Evolutionary conservation across 2,113 vertebrate genomes (phyloP).

Genomic region (Poeciliopsis retropinna): DNA sequence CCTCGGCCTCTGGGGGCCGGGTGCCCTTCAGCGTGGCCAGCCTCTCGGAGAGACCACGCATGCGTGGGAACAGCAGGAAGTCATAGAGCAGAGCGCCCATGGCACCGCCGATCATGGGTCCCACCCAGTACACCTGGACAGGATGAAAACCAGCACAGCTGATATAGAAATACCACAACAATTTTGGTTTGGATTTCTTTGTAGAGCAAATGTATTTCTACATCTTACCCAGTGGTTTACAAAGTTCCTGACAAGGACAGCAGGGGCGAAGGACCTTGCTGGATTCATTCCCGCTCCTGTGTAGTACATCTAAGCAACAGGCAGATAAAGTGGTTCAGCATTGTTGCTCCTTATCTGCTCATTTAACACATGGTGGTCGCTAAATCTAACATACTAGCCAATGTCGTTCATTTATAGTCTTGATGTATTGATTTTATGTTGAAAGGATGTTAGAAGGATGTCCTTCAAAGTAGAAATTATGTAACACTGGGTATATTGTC

Average conservation of each 20-base stretch:
- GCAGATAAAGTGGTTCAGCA: constrained; percentile 1
- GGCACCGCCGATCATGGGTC: constrained; percentile 89
- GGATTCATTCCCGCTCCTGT: constrained; percentile 97
- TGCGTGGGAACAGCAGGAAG: constrained; percentile 91
- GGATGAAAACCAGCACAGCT: neutral
- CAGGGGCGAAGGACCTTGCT: constrained; percentile 93
- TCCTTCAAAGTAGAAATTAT: too few relatives aligned
- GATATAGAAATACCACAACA: neutral
- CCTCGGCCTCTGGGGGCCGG: constrained; percentile 78
- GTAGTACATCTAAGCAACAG: constrained; percentile 87
- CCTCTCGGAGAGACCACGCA: constrained; percentile 88
- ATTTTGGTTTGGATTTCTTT: neutral
- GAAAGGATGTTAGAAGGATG: too few relatives aligned
- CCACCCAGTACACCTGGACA: constrained; percentile 92
- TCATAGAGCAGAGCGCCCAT: constrained; percentile 90
- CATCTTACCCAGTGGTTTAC: constrained; percentile 93
- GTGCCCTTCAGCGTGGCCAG: constrained; percentile 89
- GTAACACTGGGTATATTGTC: too few relatives aligned
- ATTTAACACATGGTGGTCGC: neutral
- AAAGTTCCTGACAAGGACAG: constrained; percentile 92
- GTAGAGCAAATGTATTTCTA: neutral
- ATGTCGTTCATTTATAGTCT: neutral
- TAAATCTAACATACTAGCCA: neutral
- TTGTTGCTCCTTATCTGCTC: neutral
- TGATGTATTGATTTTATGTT: too few relatives aligned